Conservation (phyloP, 1,140 invertebrate species). For the Parasteatoda tepidariorum region DNA sequence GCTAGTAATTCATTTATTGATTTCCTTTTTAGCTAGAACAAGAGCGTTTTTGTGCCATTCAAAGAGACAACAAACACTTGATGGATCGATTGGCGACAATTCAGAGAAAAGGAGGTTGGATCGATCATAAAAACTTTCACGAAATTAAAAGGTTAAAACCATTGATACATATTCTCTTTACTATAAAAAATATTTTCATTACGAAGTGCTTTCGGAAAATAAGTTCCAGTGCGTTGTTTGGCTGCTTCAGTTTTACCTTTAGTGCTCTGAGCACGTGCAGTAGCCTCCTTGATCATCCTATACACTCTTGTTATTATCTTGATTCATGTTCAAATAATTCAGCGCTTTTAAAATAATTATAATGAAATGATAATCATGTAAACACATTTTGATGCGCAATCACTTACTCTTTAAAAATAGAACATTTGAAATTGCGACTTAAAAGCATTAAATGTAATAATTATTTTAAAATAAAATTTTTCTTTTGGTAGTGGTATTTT, state of each 20-base stretch:
- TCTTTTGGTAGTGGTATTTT: no score
- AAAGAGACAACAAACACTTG: background rate
- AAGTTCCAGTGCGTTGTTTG: background rate
- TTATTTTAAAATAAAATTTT: no score
- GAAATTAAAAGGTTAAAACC: conserved; percentile 32
- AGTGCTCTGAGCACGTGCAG: background rate
- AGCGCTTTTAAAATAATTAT: background rate
- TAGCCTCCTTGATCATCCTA: background rate
- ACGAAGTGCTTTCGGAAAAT: background rate
- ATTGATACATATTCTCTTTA: background rate
- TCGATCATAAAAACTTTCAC: conserved; percentile 33
- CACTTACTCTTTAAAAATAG: no score
- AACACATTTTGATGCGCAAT: background rate
- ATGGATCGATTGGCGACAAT: conserved; percentile 13
- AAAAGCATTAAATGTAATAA: no score
- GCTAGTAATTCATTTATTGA: background rate
- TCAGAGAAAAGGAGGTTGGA: conserved; percentile 34
- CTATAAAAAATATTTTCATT: background rate
- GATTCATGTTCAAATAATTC: background rate
- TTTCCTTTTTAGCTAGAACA: conserved; percentile 10
- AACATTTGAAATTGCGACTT: no score
- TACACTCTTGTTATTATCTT: background rate
- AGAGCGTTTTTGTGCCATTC: conserved; percentile 15
- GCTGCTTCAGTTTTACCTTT: background rate
- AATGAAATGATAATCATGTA: background rate